Evolutionary conservation across 2,888 invertebrate genomes (phyloP), one percentile per base, ranked within the genome.

Genomic region (Lasioglossum villosulum): DNA sequence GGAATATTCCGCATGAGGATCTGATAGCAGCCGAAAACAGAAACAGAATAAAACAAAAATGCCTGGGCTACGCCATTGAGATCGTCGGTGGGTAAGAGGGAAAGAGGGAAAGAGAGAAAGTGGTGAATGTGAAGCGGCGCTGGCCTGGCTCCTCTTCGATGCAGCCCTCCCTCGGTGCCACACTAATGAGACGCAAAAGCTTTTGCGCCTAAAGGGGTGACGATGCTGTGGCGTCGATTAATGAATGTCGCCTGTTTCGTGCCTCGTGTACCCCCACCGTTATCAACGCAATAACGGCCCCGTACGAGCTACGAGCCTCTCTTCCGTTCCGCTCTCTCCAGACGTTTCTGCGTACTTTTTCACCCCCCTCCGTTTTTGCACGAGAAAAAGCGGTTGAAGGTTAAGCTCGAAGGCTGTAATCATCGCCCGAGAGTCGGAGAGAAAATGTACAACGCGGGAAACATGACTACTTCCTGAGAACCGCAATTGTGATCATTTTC

Each of bases 101-200:
- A 34, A 19, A 42, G 19, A 48, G 39, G 23, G 52, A 23, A 23
- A 52, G 52, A 52, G 52, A 19, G 52, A 84, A 63, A 73, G 66
- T 34, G 73, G 72, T 63, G 78, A 80, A 86, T 72, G 80, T 34
- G 83, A 83, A 86, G 80, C 73, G 86, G 71, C 73, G 86, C 75
- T 82, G 80, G 78, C 78, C 75, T 72, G 78, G 86, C 66, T 87
- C 77, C 86, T 83, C 80, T 75, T 71, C 83, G 74, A 5, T 23
- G 73, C 72, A 73, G 63, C 78, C 83, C 78, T 72, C 87, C 80
- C 89, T 79, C 86, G 87, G 79, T 88, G 84, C 75, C 87, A 86
- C 85, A 78, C 81, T 91, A 91, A 91, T 90, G 88, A 91, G 86
- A 88, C 84, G 80, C 86, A 84, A 86, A 88, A 85, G 85, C 87